A percentile compares a stretch with the other conserved stretches of the same genome.
phyloP scores from a whole-genome alignment of 1,140 invertebrate genomes.

The Harlomillsia oculata region DNA sequence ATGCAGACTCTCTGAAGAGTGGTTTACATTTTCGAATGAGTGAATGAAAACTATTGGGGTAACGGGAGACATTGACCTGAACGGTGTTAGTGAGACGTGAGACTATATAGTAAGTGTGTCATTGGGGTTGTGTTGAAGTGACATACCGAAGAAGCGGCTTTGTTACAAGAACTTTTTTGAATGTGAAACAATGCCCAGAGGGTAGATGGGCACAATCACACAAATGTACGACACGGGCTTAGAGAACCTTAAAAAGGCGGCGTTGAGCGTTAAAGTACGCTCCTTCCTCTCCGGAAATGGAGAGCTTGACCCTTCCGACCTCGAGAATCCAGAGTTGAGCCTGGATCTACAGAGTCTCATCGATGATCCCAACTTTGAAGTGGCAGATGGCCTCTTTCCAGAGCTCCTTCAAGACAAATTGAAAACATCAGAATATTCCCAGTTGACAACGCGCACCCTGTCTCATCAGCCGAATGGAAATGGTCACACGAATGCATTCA shows the following conservation, averaged over 20 bases:
- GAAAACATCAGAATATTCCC: conserved; percentile 36
- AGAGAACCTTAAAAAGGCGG: conserved; percentile 38
- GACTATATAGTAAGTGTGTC: too few relatives aligned
- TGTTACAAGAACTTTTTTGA: background rate
- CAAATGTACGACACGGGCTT: conserved; percentile 39
- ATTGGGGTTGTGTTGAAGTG: too few relatives aligned
- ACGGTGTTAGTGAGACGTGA: too few relatives aligned
- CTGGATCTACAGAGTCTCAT: conserved; percentile 78
- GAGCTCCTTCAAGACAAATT: conserved; percentile 54
- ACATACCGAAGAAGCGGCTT: too few relatives aligned
- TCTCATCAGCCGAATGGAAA: conserved; percentile 24
- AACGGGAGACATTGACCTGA: too few relatives aligned
- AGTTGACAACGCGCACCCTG: conserved; percentile 5
- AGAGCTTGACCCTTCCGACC: conserved; percentile 63
- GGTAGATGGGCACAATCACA: too few relatives aligned
- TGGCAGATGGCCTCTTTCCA: conserved; percentile 66
- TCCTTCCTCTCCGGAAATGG: conserved; percentile 34
- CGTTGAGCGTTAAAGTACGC: conserved; percentile 33
- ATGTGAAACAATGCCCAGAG: background rate
- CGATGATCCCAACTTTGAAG: conserved; percentile 63
- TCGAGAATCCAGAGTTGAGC: conserved; percentile 79
- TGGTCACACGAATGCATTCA: conserved; percentile 37
- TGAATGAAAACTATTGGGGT: too few relatives aligned
- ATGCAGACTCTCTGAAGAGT: too few relatives aligned
- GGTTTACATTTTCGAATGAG: too few relatives aligned